Base-by-base conservation (phyloP, 2,888 invertebrate species). In the Stictocephala bisonia region DNA sequence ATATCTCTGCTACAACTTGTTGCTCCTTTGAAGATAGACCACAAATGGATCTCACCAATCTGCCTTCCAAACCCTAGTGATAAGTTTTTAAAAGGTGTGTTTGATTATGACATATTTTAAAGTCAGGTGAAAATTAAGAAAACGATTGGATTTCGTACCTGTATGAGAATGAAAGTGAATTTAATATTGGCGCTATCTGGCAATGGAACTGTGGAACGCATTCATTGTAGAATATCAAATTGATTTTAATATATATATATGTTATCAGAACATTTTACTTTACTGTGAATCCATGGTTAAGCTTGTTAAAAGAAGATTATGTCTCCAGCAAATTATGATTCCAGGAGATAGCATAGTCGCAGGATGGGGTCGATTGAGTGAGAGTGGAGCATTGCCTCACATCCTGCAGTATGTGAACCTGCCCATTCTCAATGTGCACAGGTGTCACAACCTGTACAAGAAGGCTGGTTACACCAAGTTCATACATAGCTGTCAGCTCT, bases 21-120 rank as follows among this genome's bases (percentile, higher is more conserved):
- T 6, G 74, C 67, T 0, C 76, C 79, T 0, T 72, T 82, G n/a
- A 75, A 69, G 20, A 71, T 81, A 7, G 78, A 80, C 76, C 77
- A 79, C 13, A 77, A 77, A 48, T 77, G 80, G 48, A 80, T 83
- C 66, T 80, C 82, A n/a, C 84, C 84, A 0, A 82, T 84, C 22
- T 84, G 84, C 71, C 79, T 84, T 1, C 84, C 84, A 1, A 77
- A 76, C 18, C 71, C 76, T 0, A 56, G 53, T 11, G 50, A 67
- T 1, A 67, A 71, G 40, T 80, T 77, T 44, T 56, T 73, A 26
- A 31, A 72, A 56, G 78, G 80, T 80, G 74, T 56, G 66, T 66
- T 3, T 3, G 2, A 35, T 3, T 6, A 15, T 3, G 44, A 6
- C n/a, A 44, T n/a, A 44, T n/a, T n/a, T n/a, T n/a, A n/a, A n/a